Evolutionary conservation across 2,113 vertebrate genomes (phyloP), one percentile per base, ranked within the genome.

Genomic region (Empidonax traillii): DNA sequence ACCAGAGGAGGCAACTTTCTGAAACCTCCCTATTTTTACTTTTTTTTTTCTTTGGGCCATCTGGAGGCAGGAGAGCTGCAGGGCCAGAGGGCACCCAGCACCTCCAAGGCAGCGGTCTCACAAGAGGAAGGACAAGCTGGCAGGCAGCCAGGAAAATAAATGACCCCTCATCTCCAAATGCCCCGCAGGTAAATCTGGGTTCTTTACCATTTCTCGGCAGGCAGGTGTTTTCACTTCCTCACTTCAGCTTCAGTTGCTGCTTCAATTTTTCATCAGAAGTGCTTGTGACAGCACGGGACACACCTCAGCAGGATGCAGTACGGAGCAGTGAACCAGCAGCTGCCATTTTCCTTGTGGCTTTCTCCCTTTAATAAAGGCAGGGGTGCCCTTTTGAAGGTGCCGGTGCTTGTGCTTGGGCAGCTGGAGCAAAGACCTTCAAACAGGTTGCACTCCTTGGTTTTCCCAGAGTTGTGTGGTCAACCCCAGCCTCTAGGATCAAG

Each of bases 161-260:
- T 27, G 20, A 68, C 61, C 68, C 58, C 39, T 35, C 35, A 35
- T 27, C 61, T 86, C 62, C 1, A 6, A 78, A 82, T 1, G 10
- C 18, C 49, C 80, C 0, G 1, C 53, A 46, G 47, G 65, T 81
- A 81, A 90, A 93, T 62, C 46, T 74, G 27, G 37, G 75, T 56
- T 87, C 85, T 77, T 62, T 59, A 82, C 53, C 14, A 0, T 80
- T 86, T 72, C 81, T 87, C 7, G 0, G 35, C 63, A 76, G 71
- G 65, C 78, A 86, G 53, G 75, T 87, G 78, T 88, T 90, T 80
- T 66, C 76, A 84, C n/a, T 89, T 79, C 63, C 88, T 80, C 90
- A 33, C 67, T 89, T 91, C 75, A 72, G 67, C 82, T 85, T 91
- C 87, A 78, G 43, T 15, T 59, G 33, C 47, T 93, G 43, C 89